Percentiles rank a stretch among this genome's conserved stretches.
phyloP scores from a whole-genome alignment of 2,797 vertebrate species.

The Podarcis lilfordi region DNA sequence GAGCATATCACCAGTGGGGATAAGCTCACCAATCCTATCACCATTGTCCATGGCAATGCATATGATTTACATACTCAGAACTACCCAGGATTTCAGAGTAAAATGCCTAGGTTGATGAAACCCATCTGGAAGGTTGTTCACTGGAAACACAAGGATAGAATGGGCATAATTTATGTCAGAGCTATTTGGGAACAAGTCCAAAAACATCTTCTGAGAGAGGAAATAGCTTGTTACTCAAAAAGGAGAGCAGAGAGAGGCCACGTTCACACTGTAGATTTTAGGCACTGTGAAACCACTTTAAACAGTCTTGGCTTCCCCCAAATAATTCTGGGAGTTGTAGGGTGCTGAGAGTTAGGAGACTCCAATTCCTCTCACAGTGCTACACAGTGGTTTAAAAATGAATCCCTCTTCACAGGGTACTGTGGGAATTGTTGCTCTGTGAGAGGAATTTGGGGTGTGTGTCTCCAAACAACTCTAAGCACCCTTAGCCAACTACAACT shows the following conservation, averaged over 20 bases:
- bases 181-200: constrained; percentile 84
- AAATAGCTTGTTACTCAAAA: constrained; percentile 82
- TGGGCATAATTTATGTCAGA: constrained; percentile 78
- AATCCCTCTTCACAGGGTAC: too few species aligned
- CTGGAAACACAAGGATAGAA: constrained; percentile 75
- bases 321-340: too few species aligned
- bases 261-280: not conserved
- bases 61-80: constrained; percentile 51
- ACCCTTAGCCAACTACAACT: too few species aligned
- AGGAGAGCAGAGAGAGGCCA: constrained; percentile 24
- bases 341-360: too few species aligned
- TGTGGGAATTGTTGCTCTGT: too few species aligned
- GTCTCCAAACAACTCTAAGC: too few species aligned
- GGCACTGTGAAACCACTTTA: too few species aligned
- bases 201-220: constrained; percentile 85
- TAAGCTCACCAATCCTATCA: not conserved
- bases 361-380: too few species aligned
- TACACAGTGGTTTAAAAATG: too few species aligned
- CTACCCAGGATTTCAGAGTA: constrained; percentile 46
- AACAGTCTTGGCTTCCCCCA: too few species aligned
- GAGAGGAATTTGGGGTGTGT: too few species aligned
- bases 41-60: not conserved
- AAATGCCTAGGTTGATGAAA: constrained; percentile 66
- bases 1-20: not conserved
- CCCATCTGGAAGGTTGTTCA: constrained; percentile 78